Evolutionary conservation across 2,888 invertebrate species (phyloP), one percentile per base, ranked within the genome.

Genomic region (Megastigmus dorsalis): DNA sequence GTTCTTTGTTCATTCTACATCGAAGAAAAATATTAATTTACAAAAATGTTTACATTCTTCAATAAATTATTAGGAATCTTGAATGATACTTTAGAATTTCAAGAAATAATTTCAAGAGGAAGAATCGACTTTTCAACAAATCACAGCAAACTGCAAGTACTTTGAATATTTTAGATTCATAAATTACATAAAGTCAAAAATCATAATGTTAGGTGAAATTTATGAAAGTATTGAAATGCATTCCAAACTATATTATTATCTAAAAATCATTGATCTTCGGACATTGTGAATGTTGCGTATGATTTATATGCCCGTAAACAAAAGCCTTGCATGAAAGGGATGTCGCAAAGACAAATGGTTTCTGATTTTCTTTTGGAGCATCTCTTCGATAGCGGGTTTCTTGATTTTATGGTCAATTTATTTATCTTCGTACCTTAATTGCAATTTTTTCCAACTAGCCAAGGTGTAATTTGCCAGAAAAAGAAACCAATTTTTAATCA

Each of bases 351-450:
- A 52, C 60, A 72, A 72, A 66, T 72, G 52, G 66, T 72, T 66
- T 60, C 59, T 59, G 57, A 72, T 66, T 66, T 66, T 66, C 33
- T 72, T 66, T 59, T 26, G 41, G 36, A n/a, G n/a, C n/a, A n/a
- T n/a, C n/a, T n/a, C 13, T 9, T 60, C 15, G 13, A 4, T 9
- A 26, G 15, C 18, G n/a, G n/a, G 0, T 43, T 20, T 38, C 38
- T 48, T 18, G 4, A 3, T 10, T 55, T 57, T 54, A 28, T 63
- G 45, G 43, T 62, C 20, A 1, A 57, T 26, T 33, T 7, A 60
- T 57, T 23, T 45, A 69, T 54, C 30, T 41, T 23, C 33, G 23
- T 30, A 23, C 45, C 62, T 69, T 69, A 33, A 62, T 62, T 62
- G 30, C 52, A 48, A 69, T 60, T 45, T 23, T 13, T 48, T 23